A percentile compares a stretch with the other conserved stretches of the same genome.
phyloP scores from a whole-genome alignment of 2,888 invertebrate genomes.

The Laothoe populi region DNA sequence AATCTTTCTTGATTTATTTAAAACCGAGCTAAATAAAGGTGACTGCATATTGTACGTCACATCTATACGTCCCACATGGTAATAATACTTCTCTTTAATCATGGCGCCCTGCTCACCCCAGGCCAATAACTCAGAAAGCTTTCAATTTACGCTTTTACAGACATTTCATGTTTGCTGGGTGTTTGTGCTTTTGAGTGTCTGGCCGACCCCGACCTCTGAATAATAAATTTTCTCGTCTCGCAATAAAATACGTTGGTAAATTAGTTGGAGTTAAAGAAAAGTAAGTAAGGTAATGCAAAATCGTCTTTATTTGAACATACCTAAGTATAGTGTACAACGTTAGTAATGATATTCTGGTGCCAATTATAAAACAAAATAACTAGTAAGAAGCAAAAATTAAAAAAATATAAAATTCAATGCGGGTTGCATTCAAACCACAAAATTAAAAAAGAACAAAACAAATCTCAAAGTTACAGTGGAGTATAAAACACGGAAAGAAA shows the following conservation, averaged over 20 bases:
- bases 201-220: not conserved
- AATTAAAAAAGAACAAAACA: slow-evolving; percentile 9
- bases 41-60: not conserved
- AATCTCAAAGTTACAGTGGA: not conserved
- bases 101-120: slow-evolving; percentile 32
- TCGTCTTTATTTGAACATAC: too few species aligned
- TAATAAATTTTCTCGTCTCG: not conserved
- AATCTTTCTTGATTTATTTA: slow-evolving; percentile 1
- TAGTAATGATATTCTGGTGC: too few species aligned
- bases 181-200: slow-evolving; percentile 27
- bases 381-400: not conserved
- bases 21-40: not conserved
- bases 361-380: too few species aligned
- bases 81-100: slow-evolving; percentile 26
- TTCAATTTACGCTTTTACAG: slow-evolving; percentile 40
- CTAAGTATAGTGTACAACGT: too few species aligned
- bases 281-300: too few species aligned
- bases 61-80: not conserved
- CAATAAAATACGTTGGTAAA: not conserved
- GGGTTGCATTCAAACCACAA: not conserved
- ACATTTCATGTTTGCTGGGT: slow-evolving; percentile 3
- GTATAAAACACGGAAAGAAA: slow-evolving; percentile 36
- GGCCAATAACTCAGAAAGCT: slow-evolving; percentile 52
- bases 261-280: not conserved
- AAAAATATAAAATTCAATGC: not conserved